A percentile compares a stretch with the other conserved stretches of the same genome.
Evolutionary conservation across 1,140 invertebrate genomes (phyloP).

Genomic region (Aleiodes sp.): DNA sequence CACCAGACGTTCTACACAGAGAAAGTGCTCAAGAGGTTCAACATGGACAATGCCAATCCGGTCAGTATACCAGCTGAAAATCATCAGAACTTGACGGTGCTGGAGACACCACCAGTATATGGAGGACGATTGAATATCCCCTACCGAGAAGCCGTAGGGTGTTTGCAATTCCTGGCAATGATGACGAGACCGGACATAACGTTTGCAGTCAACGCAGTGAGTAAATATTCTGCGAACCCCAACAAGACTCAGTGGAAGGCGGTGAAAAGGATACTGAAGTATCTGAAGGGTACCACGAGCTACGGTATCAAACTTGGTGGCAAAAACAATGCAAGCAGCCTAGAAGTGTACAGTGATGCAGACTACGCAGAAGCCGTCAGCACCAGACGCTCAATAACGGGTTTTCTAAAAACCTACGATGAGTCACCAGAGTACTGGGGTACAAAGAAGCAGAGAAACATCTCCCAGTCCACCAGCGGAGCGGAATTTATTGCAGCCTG

Average conservation of each 20-base stretch:
- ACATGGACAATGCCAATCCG: neutral
- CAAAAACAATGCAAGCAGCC: slow-evolving; percentile 32
- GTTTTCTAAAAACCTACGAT: slow-evolving; percentile 46
- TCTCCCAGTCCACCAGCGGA: slow-evolving; percentile 62
- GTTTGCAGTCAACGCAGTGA: neutral
- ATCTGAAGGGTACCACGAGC: neutral
- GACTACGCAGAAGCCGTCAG: slow-evolving; percentile 52
- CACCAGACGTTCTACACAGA: slow-evolving; percentile 49
- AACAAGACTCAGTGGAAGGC: neutral
- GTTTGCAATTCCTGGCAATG: neutral
- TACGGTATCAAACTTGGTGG: neutral
- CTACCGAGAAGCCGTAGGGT: slow-evolving; percentile 12
- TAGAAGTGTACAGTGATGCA: slow-evolving; percentile 49
- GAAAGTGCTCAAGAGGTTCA: slow-evolving; percentile 51
- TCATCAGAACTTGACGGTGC: neutral
- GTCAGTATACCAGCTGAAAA: neutral
- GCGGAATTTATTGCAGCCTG: slow-evolving; percentile 61
- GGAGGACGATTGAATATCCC: neutral
- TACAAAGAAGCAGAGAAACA: slow-evolving; percentile 57
- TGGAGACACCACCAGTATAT: neutral
- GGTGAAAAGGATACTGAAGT: neutral
- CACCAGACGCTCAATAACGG: slow-evolving; percentile 41
- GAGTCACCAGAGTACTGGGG: slow-evolving; percentile 55
- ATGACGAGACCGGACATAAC: slow-evolving; percentile 11
- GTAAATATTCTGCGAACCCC: neutral